Evolutionary conservation across 1,140 invertebrate species (phyloP), one percentile per base, ranked within the genome.

Genomic region (Drosophila nigrodunni): DNA sequence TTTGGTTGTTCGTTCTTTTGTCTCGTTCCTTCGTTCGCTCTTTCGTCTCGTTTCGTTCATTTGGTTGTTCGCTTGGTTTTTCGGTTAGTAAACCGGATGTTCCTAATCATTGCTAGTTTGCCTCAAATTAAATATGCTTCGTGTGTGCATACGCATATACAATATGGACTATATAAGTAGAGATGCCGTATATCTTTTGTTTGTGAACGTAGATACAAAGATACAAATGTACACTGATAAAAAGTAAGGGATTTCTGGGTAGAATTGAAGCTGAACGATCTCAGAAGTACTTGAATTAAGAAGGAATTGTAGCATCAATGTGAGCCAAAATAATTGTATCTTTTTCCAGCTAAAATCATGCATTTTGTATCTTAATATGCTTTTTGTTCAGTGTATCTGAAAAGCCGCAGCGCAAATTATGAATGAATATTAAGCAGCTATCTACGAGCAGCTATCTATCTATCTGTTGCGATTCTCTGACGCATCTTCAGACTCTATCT

Each of bases 81-180:
- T 91, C 90, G 90, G 90, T 92, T 92, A 92, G 90, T 92, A 92
- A 92, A 92, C 90, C 90, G 90, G 90, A 92, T 92, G 90, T 91
- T 90, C 90, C 90, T 92, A 92, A 92, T 92, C 90, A 92, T 92
- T 88, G 90, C 90, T 92, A 92, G 90, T 92, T 92, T 91, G 90
- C 87, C 77, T 92, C 90, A 92, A 92, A 92, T 92, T 92, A 92
- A 92, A 91, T 92, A 92, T 85, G 82, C 83, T 83, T 70, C 76
- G 25, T 62, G 21, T 66, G 58, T 59, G 39, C 8, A 47, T 44
- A 71, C n/a, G 52, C 41, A 47, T 13, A 49, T 34, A 50, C 35
- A 43, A 46, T 55, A 9, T 8, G 18, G 18, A 41, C 43, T 69
- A 62, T 69, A 60, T 30, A 60, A 70, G 78, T 85, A 73, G 65